Evolutionary conservation across 2,888 invertebrate genomes (phyloP), one percentile per base, ranked within the genome.

Genomic region (Eulithis testata): DNA sequence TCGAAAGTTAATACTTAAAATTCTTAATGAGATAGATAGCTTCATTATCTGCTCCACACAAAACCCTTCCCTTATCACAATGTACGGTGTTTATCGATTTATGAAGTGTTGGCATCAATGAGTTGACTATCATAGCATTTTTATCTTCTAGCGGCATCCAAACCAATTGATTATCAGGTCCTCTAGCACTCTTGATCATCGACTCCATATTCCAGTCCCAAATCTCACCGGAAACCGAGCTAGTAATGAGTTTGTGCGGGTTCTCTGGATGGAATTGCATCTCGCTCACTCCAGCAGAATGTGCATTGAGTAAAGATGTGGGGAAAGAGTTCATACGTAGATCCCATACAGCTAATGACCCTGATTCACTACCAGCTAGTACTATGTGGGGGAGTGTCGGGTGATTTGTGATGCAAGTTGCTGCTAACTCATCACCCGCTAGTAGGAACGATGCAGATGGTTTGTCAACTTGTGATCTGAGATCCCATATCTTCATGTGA

Each of bases 21-120:
- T 96, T 95, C 83, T 95, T 95, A 66, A 98, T 94, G 53, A 97
- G 92, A 88, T 97, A 98, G 74, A 98, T 91, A 36, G 98, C 98
- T 92, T 98, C 98, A 84, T 97, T 97, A 81, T 98, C 98, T 73
- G 97, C 96, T 2, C 97, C 97, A 86, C 97, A 97, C 40, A 98
- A 86, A 55, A 98, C 91, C 71, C 95, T 95, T 53, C 95, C 95
- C 73, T 95, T 95, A 75, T 95, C 95, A 61, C 98, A 94, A 88
- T 98, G 97, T 56, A 98, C 91, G 31, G 96, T 95, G 83, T 98
- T 98, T 49, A 98, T 95, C 0, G 98, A 94, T 79, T 97, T 96
- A 69, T 96, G 95, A 73, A 97, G 91, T 12, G 95, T 94, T 0
- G 95, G 94, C 90, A 98, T 95, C 3, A 98, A 84, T 0, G 96